phyloP scores from a whole-genome alignment of 2,797 vertebrate genomes.

The Tympanoctomys barrerae region DNA sequence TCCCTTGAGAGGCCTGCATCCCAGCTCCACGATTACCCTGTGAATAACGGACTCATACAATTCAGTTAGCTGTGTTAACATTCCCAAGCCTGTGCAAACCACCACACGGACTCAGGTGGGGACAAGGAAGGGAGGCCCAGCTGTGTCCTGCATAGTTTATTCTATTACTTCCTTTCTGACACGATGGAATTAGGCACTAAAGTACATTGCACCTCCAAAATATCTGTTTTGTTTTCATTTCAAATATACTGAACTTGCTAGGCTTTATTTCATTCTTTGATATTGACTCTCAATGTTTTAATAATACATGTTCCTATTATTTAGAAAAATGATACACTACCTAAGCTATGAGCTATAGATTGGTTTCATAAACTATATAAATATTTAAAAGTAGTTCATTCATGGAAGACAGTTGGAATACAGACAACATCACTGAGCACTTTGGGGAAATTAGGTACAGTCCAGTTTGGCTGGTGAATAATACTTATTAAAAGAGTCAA shows the following conservation, averaged over 20 bases:
- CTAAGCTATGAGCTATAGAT: background rate
- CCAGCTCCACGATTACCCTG: background rate
- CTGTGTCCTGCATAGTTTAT: background rate
- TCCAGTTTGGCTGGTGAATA: background rate
- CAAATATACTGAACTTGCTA: conserved; percentile 1
- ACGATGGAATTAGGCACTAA: background rate
- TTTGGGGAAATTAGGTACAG: background rate
- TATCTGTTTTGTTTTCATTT: conserved; percentile 30
- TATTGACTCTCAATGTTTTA: conserved; percentile 19
- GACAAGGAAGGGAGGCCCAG: background rate
- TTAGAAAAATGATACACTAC: background rate
- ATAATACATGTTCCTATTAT: conserved; percentile 34
- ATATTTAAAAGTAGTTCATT: background rate
- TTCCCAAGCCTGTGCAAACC: background rate
- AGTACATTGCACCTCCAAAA: background rate
- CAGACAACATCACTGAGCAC: background rate
- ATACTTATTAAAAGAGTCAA: background rate
- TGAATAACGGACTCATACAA: conserved; percentile 14
- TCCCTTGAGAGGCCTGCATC: background rate
- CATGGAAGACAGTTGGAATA: background rate
- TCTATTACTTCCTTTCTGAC: background rate
- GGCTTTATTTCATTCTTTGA: background rate
- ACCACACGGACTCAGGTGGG: background rate
- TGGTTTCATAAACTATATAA: background rate
- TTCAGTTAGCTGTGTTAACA: background rate